phyloP scores from a whole-genome alignment of 2,797 vertebrate species.

The Halcyon leucocephala region DNA sequence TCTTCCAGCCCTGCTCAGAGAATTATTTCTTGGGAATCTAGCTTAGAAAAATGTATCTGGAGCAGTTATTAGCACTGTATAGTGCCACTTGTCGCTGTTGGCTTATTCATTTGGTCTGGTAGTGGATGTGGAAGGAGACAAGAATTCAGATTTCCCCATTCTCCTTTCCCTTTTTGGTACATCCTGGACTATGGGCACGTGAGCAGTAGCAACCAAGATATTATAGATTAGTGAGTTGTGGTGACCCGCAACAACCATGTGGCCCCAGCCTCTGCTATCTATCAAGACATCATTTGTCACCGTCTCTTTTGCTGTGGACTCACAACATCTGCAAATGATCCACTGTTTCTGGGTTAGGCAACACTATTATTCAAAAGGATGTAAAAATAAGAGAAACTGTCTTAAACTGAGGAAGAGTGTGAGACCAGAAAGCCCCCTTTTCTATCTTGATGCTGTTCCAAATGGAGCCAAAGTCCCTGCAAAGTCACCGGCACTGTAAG shows the following conservation, averaged over 20 bases:
- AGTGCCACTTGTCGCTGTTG: background rate
- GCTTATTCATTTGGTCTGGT: background rate
- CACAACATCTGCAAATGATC: background rate
- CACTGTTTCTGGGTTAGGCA: background rate
- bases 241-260: background rate
- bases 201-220: background rate
- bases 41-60: background rate
- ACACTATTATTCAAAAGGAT: background rate
- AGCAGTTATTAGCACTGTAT: background rate
- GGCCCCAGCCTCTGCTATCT: background rate
- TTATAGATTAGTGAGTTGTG: background rate
- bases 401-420: background rate
- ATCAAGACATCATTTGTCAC: background rate
- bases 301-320: background rate
- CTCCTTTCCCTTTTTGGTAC: background rate
- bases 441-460: background rate
- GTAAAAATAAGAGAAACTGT: background rate
- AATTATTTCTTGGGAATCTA: background rate
- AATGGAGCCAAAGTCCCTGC: background rate
- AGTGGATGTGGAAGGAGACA: rapidly evolving
- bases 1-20: background rate
- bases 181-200: rapidly evolving
- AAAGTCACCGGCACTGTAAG: background rate
- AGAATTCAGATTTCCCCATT: background rate
- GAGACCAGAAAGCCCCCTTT: background rate